These are phyloP conservation scores for Dicentrarchus labrax DNA, from an alignment of 2,113 vertebrate species.

Conservation along the genomic window DNA sequence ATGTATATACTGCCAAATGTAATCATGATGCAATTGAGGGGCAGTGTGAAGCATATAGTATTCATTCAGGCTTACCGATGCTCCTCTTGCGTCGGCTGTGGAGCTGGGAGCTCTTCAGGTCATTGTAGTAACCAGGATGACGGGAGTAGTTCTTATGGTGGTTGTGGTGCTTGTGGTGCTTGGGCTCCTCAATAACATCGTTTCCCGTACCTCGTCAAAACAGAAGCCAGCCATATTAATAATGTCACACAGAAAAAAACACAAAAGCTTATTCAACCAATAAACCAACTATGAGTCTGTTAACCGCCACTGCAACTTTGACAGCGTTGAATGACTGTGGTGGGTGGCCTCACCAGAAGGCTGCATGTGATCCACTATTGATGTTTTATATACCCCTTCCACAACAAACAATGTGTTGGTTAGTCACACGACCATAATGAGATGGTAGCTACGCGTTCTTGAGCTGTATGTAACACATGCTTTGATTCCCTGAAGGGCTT, in stretches of 20 bases:
- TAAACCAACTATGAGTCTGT: conserved; percentile 31
- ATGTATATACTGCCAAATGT: conserved; percentile 23
- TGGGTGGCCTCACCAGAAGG: conserved; percentile 38
- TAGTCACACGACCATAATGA: conserved; percentile 71
- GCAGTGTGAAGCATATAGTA: neutral
- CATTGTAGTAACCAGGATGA: conserved; percentile 85
- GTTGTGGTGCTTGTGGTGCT: conserved; percentile 85
- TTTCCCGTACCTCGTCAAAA: conserved; percentile 87
- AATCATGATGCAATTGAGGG: conserved; percentile 49
- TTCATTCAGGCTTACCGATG: conserved; percentile 87
- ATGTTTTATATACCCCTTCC: conserved; percentile 63
- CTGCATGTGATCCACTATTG: conserved; percentile 48
- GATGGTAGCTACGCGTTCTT: conserved; percentile 42
- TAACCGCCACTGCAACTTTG: conserved; percentile 36
- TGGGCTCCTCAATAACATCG: conserved; percentile 90
- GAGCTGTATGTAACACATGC: conserved; percentile 39
- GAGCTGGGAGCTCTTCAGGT: conserved; percentile 90
- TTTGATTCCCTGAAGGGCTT: conserved; percentile 45
- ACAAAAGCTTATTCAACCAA: conserved; percentile 35
- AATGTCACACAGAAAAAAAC: conserved; percentile 56
- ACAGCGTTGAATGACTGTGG: conserved; percentile 42
- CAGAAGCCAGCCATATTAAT: conserved; percentile 75
- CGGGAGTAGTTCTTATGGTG: conserved; percentile 82
- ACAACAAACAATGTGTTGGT: conserved; percentile 68
- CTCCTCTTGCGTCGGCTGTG: conserved; percentile 93